Evolutionary conservation across 2,888 invertebrate species (phyloP).

Genomic region (Amblyteles armatorius): DNA sequence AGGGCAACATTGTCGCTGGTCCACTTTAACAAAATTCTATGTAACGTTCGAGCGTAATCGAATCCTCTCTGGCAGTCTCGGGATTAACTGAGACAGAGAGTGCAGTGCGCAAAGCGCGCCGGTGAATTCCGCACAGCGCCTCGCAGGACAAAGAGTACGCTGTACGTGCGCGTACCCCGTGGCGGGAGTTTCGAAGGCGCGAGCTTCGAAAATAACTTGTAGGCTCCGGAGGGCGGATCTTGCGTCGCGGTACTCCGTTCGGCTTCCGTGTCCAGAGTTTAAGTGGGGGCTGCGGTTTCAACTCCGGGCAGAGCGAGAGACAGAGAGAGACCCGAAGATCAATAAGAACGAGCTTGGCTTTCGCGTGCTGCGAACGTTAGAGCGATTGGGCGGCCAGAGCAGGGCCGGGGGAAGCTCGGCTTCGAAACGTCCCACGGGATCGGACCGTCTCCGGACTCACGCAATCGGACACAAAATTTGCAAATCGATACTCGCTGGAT

Average conservation of each 20-base stretch:
- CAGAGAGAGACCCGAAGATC: slow-evolving; percentile 70
- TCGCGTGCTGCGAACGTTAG: slow-evolving; percentile 68
- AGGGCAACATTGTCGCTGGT: not conserved
- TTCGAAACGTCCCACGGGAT: slow-evolving; percentile 60
- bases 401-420: slow-evolving; percentile 32
- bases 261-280: slow-evolving; percentile 61
- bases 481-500: slow-evolving; percentile 30
- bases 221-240: slow-evolving; percentile 41
- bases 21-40: slow-evolving; percentile 38
- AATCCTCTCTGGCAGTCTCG: slow-evolving; percentile 21
- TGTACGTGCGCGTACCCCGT: slow-evolving; percentile 34
- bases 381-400: slow-evolving; percentile 63
- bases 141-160: not conserved
- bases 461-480: slow-evolving; percentile 51
- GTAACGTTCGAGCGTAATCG: slow-evolving; percentile 33
- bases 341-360: slow-evolving; percentile 73
- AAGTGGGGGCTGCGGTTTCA: slow-evolving; percentile 67
- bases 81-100: slow-evolving; percentile 16
- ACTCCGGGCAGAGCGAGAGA: slow-evolving; percentile 46
- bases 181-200: slow-evolving; percentile 40
- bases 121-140: not conserved
- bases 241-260: slow-evolving; percentile 33
- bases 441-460: slow-evolving; percentile 35
- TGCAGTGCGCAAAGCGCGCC: not conserved
- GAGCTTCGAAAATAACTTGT: slow-evolving; percentile 48